Base-by-base conservation (phyloP, 2,888 invertebrate species). In the Tillus elongatus region DNA sequence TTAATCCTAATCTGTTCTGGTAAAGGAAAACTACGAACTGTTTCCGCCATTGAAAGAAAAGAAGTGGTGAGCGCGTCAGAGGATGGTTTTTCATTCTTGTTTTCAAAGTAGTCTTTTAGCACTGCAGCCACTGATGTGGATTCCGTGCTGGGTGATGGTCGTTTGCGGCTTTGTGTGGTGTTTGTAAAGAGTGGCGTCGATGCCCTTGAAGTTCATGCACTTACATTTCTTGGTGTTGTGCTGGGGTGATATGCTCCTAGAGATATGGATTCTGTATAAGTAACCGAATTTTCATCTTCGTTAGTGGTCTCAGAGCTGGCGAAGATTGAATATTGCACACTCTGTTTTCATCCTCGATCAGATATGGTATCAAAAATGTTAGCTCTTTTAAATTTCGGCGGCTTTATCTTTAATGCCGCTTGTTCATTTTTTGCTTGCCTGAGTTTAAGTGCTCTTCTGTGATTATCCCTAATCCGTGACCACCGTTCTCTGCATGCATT, bases 391-490 rank as follows among this genome's bases (percentile, higher is more conserved):
- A 30, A 43, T 39, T 42, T 43, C 14, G 37, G 37, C 19, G 40
- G 40, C 11, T 14, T 8, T 12, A 12, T 13, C 32, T 15, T 19
- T 28, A 15, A 9, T 35, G 37, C 42, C 11, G 37, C 32, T 26
- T 44, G 42, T 15, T 40, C 40, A 35, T 36, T 39, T 39, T 43
- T 37, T 3, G 41, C 42, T 37, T 42, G 36, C 16, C 37, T 37
- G 35, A 37, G 42, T 16, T 42, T 30, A 15, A 13, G 16, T 8
- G 39, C 15, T 14, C 41, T 37, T n/a, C 41, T 36, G 12, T 40
- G 36, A 16, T 26, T 13, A 33, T 40, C 32, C 9, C 15, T 8
- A 13, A 32, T 32, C 4, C 13, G 8, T 9, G 13, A 6, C 42
- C 37, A 42, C 13, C 28, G 35, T 16, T 37, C 35, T 31, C 37